Evolutionary conservation across 2,888 invertebrate genomes (phyloP).

Genomic region (Dexiosoma caninum): DNA sequence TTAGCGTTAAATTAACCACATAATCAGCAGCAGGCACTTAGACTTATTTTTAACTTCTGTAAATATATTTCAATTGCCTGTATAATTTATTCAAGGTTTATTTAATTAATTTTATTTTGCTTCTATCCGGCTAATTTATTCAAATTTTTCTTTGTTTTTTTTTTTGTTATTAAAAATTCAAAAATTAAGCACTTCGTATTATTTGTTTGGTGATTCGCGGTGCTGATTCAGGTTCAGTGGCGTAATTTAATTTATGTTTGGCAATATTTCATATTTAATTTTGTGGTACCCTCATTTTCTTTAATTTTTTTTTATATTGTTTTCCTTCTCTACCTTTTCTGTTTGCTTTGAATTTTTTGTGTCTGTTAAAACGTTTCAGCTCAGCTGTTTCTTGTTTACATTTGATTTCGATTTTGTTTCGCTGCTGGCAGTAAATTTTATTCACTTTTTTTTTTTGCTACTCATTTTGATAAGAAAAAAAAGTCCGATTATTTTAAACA

Average conservation of each 20-base stretch:
- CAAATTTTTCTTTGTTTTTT: conserved; percentile 18
- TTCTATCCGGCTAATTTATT: conserved; percentile 36
- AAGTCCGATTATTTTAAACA: not conserved
- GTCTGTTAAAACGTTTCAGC: conserved; percentile 15
- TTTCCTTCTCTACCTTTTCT: not conserved
- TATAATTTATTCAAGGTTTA: conserved; percentile 14
- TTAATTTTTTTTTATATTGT: not conserved
- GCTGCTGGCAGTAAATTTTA: conserved; percentile 12
- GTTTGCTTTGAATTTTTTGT: not conserved
- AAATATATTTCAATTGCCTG: conserved; percentile 12
- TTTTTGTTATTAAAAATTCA: conserved; percentile 1
- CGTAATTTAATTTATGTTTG: conserved; percentile 41
- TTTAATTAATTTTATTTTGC: not conserved
- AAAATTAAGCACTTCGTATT: not conserved
- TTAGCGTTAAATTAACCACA: not conserved
- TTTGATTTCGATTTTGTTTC: conserved; percentile 3
- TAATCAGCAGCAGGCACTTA: not conserved
- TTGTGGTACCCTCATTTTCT: conserved; percentile 16
- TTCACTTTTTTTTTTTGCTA: conserved; percentile 18
- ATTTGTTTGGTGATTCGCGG: conserved; percentile 3
- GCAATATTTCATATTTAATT: conserved; percentile 27
- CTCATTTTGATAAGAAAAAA: conserved; percentile 17
- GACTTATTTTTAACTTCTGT: not conserved
- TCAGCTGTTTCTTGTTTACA: conserved; percentile 63
- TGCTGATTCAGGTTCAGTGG: conserved; percentile 21